Percentiles rank a stretch among this genome's conserved stretches.
Conservation (phyloP, 2,797 vertebrate species). For the Sternotherus odoratus region DNA sequence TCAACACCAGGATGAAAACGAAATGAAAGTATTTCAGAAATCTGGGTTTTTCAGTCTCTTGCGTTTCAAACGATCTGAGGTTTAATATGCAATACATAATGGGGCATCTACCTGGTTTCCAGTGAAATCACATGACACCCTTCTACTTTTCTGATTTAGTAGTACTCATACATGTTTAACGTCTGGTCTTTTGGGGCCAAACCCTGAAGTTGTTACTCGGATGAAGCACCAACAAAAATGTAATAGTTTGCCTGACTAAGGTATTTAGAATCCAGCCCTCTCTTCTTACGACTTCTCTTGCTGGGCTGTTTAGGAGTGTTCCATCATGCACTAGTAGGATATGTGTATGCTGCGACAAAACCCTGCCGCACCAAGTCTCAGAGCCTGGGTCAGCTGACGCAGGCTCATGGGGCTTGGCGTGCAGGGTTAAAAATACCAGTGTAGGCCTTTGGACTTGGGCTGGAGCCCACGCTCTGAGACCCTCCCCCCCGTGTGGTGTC, state of each 20-base stretch:
- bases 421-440: neutral
- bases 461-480: neutral
- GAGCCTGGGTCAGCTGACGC: neutral
- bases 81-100: neutral
- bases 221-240: neutral
- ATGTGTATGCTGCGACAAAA: neutral
- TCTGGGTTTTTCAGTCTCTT: neutral
- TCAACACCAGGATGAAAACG: neutral
- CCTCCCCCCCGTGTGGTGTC: neutral
- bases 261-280: neutral
- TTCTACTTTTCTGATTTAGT: neutral
- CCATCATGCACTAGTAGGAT: neutral
- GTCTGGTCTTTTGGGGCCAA: neutral
- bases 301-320: neutral
- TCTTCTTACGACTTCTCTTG: neutral
- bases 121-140: neutral
- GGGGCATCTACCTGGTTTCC: neutral
- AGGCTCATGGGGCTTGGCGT: neutral
- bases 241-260: neutral
- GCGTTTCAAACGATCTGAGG: neutral
- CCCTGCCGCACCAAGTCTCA: neutral
- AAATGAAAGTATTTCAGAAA: neutral
- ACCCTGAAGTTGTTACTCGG: neutral
- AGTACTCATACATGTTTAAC: neutral
- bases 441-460: neutral